These are phyloP conservation scores for Drosophila kambysellisi DNA, from an alignment of 2,888 invertebrate species.

Conservation along the genomic window DNA sequence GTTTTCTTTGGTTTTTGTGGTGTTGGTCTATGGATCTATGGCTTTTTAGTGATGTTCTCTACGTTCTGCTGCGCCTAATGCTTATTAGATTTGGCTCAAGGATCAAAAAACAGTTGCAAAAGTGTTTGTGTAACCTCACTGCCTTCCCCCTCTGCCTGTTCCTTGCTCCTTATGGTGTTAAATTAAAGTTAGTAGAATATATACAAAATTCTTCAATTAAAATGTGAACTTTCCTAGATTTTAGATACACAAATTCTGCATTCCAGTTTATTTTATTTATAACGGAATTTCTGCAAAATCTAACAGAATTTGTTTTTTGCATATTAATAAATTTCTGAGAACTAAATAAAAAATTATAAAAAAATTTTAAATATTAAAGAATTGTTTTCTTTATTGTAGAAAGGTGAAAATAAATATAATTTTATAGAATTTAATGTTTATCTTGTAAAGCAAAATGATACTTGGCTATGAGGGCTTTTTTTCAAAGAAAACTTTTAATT, in stretches of 20 bases:
- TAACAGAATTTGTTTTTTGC: neutral
- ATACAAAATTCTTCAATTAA: neutral
- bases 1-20: slow-evolving; percentile 61
- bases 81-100: slow-evolving; percentile 79
- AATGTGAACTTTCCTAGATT: neutral
- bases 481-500: neutral
- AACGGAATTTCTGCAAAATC: neutral
- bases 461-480: neutral
- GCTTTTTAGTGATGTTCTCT: slow-evolving; percentile 50
- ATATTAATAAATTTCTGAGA: neutral
- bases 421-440: neutral
- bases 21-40: slow-evolving; percentile 39
- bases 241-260: neutral
- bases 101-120: slow-evolving; percentile 66
- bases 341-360: neutral
- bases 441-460: neutral
- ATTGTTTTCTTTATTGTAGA: neutral
- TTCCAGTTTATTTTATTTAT: neutral
- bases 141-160: neutral
- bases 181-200: neutral
- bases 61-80: slow-evolving; percentile 62
- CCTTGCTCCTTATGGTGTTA: neutral
- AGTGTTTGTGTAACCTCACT: slow-evolving; percentile 26
- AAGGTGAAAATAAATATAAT: neutral
- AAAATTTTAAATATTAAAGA: neutral